Evolutionary conservation across 2,113 vertebrate genomes (phyloP).

Genomic region (Pyxicephalus adspersus): DNA sequence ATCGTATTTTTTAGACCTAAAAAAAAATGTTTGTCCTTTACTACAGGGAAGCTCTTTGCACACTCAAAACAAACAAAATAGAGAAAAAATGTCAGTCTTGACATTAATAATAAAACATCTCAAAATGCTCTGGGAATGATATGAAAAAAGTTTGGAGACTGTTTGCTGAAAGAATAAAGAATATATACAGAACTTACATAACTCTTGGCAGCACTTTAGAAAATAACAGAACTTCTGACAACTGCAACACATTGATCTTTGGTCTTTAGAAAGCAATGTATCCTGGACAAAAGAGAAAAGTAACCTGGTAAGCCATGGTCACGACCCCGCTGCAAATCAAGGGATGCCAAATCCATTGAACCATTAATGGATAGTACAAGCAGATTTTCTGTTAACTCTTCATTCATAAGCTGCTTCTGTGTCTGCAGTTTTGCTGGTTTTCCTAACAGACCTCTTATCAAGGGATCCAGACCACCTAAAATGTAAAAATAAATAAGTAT

Average conservation of each 20-base stretch:
- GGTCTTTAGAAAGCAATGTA: constrained; percentile 11
- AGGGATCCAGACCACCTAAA: constrained; percentile 90
- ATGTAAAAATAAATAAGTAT: background rate
- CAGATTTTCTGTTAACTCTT: constrained; percentile 84
- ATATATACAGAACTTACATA: constrained; percentile 5
- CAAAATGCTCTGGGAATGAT: background rate
- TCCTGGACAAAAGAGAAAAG: constrained; percentile 16
- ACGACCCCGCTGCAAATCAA: constrained; percentile 92
- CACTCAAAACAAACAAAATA: background rate
- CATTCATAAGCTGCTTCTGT: constrained; percentile 77
- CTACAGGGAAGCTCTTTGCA: background rate
- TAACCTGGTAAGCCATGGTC: constrained; percentile 93
- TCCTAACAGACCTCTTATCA: constrained; percentile 86
- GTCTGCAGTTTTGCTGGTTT: constrained; percentile 73
- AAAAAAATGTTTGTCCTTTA: background rate
- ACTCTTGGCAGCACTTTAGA: background rate
- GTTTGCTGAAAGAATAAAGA: background rate
- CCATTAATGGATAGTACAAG: constrained; percentile 74
- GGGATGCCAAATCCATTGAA: constrained; percentile 83
- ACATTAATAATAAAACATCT: constrained; percentile 5
- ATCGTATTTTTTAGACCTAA: background rate
- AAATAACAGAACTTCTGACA: constrained; percentile 27
- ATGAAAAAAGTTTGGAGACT: background rate
- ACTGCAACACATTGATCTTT: background rate
- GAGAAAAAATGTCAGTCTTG: background rate